Percentiles rank a stretch among this genome's conserved stretches.
phyloP scores from a whole-genome alignment of 2,113 vertebrate genomes.

The Ailuropoda melanoleuca region DNA sequence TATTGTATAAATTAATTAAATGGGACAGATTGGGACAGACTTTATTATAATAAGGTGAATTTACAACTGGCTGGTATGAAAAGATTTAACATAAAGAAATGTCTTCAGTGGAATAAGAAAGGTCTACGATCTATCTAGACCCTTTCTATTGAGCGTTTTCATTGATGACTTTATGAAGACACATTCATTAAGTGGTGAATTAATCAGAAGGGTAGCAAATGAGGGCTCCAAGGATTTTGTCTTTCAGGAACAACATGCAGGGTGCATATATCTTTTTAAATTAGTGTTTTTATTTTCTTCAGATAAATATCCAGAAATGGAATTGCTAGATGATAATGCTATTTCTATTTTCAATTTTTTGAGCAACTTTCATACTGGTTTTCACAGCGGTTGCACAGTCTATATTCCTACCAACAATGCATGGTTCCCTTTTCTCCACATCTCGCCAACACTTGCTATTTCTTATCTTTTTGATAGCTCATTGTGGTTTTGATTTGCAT shows the following conservation, averaged over 20 bases:
- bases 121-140: neutral
- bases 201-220: neutral
- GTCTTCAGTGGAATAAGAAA: neutral
- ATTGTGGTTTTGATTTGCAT: neutral
- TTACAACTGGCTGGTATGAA: neutral
- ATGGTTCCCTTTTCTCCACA: neutral
- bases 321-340: neutral
- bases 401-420: neutral
- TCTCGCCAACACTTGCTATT: neutral
- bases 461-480: neutral
- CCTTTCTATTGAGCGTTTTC: neutral
- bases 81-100: neutral
- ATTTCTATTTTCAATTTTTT: neutral
- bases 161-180: neutral
- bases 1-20: neutral
- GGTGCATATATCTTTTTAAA: neutral
- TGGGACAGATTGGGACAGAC: neutral
- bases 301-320: neutral
- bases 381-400: neutral
- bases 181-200: neutral
- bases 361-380: neutral
- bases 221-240: neutral
- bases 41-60: neutral
- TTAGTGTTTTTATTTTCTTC: neutral
- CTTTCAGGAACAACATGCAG: neutral